A percentile compares a stretch with the other conserved stretches of the same genome.
Evolutionary conservation across 23 tunicate genomes (phyloP).

Genomic region (Ascidia mentula): DNA sequence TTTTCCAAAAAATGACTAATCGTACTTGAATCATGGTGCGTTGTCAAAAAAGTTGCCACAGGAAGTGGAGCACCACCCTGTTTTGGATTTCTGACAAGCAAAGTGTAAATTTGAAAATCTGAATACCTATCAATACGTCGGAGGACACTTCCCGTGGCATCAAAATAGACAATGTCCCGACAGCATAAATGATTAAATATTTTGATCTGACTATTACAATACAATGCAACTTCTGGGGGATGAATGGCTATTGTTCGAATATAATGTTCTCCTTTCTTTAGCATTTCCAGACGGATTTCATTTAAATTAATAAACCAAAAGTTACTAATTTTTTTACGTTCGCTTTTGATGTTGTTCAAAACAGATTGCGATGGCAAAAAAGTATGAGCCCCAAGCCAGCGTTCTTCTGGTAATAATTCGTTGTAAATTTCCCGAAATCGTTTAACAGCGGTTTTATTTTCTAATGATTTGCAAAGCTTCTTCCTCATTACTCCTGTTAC

Average conservation of each 20-base stretch:
- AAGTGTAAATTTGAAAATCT: conserved; percentile 35
- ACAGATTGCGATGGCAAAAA: not conserved
- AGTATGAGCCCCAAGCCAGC: not conserved
- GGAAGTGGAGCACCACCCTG: conserved; percentile 18
- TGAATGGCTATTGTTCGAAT: not conserved
- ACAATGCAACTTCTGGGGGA: conserved; percentile 8
- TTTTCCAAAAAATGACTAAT: conserved; percentile 33
- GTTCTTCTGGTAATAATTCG: not conserved
- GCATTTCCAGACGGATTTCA: not conserved
- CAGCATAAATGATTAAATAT: not conserved
- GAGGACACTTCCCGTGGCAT: conserved; percentile 36
- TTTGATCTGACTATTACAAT: conserved; percentile 6
- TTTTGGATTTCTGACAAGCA: conserved; percentile 27
- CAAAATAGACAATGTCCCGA: conserved; percentile 28
- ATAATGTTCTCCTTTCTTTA: not conserved
- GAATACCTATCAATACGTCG: not conserved
- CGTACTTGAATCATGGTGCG: conserved; percentile 20
- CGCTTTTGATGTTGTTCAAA: not conserved
- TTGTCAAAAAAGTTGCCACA: conserved; percentile 20
- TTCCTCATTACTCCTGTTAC: not conserved
- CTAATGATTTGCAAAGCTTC: not conserved
- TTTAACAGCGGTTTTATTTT: not conserved
- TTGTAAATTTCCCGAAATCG: not conserved
- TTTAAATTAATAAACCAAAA: not conserved
- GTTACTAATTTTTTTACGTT: not conserved